Evolutionary conservation across 2,113 vertebrate genomes (phyloP).

Genomic region (Hippocampus barbouri): DNA sequence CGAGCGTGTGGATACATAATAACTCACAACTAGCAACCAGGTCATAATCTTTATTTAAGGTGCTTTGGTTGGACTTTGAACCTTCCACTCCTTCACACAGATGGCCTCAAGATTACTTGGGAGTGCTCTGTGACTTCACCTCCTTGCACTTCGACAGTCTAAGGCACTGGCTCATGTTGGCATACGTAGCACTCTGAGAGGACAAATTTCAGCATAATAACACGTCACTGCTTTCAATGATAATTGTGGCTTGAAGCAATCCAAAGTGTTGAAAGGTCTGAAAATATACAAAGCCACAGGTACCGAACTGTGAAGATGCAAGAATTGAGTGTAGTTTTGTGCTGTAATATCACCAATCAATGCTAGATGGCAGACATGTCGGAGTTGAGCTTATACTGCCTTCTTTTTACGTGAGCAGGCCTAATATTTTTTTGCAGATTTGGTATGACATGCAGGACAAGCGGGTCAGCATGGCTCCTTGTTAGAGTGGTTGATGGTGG

Average conservation of each 20-base stretch:
- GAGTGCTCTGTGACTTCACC: conserved; percentile 17
- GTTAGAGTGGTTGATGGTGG: no score
- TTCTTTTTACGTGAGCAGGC: no score
- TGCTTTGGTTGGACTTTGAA: conserved; percentile 30
- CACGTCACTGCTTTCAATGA: background rate
- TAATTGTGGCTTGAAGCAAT: background rate
- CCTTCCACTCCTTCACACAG: conserved; percentile 28
- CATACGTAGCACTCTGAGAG: background rate
- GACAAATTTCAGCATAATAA: background rate
- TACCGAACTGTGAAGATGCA: background rate
- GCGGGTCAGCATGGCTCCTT: no score
- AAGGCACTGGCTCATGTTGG: background rate
- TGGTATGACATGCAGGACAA: no score
- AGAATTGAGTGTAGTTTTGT: no score
- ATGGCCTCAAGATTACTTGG: conserved; percentile 7
- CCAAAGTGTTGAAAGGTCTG: background rate
- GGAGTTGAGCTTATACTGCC: no score
- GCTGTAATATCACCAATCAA: no score
- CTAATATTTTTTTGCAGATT: no score
- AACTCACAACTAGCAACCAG: background rate
- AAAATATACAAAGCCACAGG: no score
- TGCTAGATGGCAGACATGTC: no score
- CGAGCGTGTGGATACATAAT: background rate
- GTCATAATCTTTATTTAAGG: background rate
- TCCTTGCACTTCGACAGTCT: background rate